These are phyloP conservation scores for Seladonia tumulorum DNA, from an alignment of 2,888 invertebrate species.

Conservation along the genomic window DNA sequence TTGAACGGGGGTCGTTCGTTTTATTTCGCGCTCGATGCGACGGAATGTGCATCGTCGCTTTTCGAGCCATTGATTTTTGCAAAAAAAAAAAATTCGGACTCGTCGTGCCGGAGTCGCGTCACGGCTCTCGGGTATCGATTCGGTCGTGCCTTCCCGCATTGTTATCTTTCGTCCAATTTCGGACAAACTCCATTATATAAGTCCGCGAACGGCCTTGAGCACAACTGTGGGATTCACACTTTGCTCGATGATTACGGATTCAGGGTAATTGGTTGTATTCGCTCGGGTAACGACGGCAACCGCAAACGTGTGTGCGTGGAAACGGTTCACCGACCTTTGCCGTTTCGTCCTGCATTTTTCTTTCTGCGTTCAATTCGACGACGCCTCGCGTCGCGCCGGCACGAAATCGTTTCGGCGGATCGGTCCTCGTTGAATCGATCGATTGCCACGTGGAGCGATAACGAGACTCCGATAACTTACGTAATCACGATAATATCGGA, in stretches of 20 bases:
- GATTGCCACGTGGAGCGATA: background rate
- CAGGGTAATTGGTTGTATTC: constrained; percentile 47
- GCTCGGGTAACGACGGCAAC: constrained; percentile 21
- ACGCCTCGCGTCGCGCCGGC: background rate
- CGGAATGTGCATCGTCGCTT: background rate
- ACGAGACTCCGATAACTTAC: background rate
- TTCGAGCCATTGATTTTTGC: background rate
- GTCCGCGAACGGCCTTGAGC: constrained; percentile 30
- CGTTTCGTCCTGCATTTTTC: constrained; percentile 6
- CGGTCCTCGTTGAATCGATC: background rate
- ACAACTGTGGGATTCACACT: constrained; percentile 30
- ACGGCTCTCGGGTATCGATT: background rate
- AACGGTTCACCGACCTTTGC: constrained; percentile 50
- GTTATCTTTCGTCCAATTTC: constrained; percentile 28
- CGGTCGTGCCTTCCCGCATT: constrained; percentile 5
- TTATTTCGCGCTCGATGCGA: background rate
- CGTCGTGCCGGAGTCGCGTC: background rate
- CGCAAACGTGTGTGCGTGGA: constrained; percentile 12
- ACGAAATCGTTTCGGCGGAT: background rate
- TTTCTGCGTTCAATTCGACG: background rate
- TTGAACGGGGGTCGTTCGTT: background rate
- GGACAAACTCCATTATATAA: constrained; percentile 33
- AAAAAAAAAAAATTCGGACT: background rate
- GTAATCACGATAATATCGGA: background rate
- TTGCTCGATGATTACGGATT: constrained; percentile 42